These are phyloP conservation scores for Seriola dumerili DNA, from an alignment of 2,113 vertebrate species.

Conservation along the genomic window DNA sequence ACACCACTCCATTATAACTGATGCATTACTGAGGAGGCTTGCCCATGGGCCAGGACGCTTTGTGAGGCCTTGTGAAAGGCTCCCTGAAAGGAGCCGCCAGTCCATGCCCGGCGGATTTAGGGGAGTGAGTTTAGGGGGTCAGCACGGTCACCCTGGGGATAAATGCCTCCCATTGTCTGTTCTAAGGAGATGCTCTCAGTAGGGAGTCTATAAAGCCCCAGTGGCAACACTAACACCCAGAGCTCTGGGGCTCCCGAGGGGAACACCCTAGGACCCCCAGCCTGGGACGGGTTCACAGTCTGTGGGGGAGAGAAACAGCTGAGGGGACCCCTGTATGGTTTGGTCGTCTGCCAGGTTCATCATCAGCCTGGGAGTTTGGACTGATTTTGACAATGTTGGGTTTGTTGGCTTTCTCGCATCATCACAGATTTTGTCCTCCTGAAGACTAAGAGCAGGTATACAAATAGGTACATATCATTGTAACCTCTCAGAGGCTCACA, in stretches of 20 bases:
- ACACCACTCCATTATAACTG: slow-evolving; percentile 48
- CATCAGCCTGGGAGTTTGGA: slow-evolving; percentile 21
- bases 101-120: slow-evolving; percentile 91
- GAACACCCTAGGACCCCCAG: slow-evolving; percentile 77
- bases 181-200: slow-evolving; percentile 96
- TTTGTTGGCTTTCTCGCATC: slow-evolving; percentile 16
- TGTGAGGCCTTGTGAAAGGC: slow-evolving; percentile 90
- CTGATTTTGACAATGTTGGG: slow-evolving; percentile 13
- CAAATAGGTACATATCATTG: slow-evolving; percentile 62
- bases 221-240: slow-evolving; percentile 85
- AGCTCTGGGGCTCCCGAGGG: slow-evolving; percentile 73
- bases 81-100: slow-evolving; percentile 89
- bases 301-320: slow-evolving; percentile 65
- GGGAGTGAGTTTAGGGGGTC: slow-evolving; percentile 96
- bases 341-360: slow-evolving; percentile 33
- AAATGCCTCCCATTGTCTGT: slow-evolving; percentile 95
- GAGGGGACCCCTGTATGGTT: slow-evolving; percentile 43
- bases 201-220: slow-evolving; percentile 91
- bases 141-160: slow-evolving; percentile 92
- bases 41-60: slow-evolving; percentile 84
- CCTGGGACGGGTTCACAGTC: slow-evolving; percentile 32
- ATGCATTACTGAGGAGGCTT: slow-evolving; percentile 65
- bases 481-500: slow-evolving; percentile 73
- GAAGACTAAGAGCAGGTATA: slow-evolving; percentile 76
- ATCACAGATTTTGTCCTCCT: neutral